Evolutionary conservation across 1,140 invertebrate species (phyloP), one percentile per base, ranked within the genome.

Genomic region (Catajapyx aquilonaris): DNA sequence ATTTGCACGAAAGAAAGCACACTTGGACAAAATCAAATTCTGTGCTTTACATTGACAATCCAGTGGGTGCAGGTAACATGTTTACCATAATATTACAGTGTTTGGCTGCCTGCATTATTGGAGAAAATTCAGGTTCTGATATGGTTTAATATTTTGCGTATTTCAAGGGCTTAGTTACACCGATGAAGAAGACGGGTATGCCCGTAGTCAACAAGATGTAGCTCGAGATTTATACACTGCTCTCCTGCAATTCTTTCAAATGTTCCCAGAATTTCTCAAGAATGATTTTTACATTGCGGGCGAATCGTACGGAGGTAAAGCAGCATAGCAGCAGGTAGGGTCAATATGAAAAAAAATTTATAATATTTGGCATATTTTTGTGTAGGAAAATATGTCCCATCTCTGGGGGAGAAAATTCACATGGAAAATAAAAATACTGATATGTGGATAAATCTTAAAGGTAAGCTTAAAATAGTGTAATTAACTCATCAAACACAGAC

Each of bases 11-110:
- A 43, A 44, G 56, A 37, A 38, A 46, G 15, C 47, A 46, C 23
- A 49, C 60, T 3, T 67, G 64, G 64, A 56, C 56, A 28, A 45
- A 46, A 17, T 56, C 54, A 9, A 62, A 58, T 40, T 58, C 60
- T 34, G 49, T 66, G 44, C 35, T 67, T 13, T 68, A 62, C 51
- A 59, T 68, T 42, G 65, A 68, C 44, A 64, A 64, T 44, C 65
- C 65, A 11, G 63, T 63, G 35, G 57, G 56, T 4, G 48, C 55
- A 22, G 57, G 57, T 54, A 38, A 38, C 5, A 34, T 15, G 13
- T n/a, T n/a, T 19, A 20, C 9, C 2, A 7, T 7, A 21, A 23
- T 4, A 34, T 7, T 19, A 31, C 34, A 17, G 10, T 18, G 13
- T 41, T 9, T 2, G 17, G n/a, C 20, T 15, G 25, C 10, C 28